Base-by-base conservation (phyloP, 1,140 invertebrate genomes). In the Lineus longissimus region DNA sequence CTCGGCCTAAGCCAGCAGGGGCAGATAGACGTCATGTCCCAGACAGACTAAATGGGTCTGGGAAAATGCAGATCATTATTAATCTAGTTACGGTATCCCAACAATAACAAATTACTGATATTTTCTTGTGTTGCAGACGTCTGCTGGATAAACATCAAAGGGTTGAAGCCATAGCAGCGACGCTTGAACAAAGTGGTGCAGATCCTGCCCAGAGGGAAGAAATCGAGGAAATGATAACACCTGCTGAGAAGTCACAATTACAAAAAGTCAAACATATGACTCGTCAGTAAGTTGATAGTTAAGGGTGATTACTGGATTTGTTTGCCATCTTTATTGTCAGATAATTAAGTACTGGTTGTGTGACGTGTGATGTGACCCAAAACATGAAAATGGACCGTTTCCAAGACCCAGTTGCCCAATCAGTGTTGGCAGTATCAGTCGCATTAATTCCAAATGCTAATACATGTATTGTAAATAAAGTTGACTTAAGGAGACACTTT, bases 91-190 rank as follows among this genome's bases (percentile, higher is more conserved):
- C n/a, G n/a, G n/a, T n/a, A n/a, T 15, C 15, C 33, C 33, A 36
- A 36, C 4, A 7, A 36, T 15, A 36, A 36, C 33, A 36, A 36
- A 4, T 7, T 36, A 15, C 15, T 36, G 4, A 15, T 36, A 7
- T 36, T 36, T 4, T 36, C 15, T 36, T 36, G 6, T 36, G 15
- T 36, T 69, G 15, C 61, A 78, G 78, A 71, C 84, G 91, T 31
- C 85, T 94, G 62, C 87, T 94, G 57, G 92, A 93, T 69, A 94
- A 94, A 80, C 88, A 91, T 66, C 87, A 92, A 66, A 84, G 91
- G 69, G 87, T 94, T 61, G 89, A 93, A 70, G 88, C 88, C 29
- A 88, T 95, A 51, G 86, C 89, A 47, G 86, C 88, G 67, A 87
- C 87, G 61, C 87, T 94, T 79, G 87, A 87, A 69, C 86, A 89